phyloP scores from a whole-genome alignment of 2,888 invertebrate species.

The Conchocele bisecta region DNA sequence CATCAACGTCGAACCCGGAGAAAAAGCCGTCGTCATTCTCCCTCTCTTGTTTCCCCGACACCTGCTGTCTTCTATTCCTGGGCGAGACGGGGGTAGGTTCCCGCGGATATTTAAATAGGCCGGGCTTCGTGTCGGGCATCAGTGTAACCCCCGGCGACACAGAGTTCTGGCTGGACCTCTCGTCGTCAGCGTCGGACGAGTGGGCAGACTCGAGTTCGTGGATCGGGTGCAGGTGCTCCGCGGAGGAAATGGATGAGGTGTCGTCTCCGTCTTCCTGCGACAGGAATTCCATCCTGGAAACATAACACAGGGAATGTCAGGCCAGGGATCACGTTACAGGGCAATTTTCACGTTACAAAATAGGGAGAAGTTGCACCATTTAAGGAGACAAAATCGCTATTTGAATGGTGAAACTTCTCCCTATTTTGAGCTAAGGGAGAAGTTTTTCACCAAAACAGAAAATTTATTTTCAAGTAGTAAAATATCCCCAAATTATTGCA shows the following conservation, averaged over 20 bases:
- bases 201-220: slow-evolving; percentile 29
- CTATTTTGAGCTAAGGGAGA: too few relatives aligned
- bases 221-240: slow-evolving; percentile 21
- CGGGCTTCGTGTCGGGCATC: slow-evolving; percentile 35
- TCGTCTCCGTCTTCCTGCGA: slow-evolving; percentile 30
- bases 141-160: slow-evolving; percentile 43
- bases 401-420: too few relatives aligned
- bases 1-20: slow-evolving; percentile 48
- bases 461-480: too few relatives aligned
- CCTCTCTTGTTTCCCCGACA: slow-evolving; percentile 6
- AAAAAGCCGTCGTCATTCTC: slow-evolving; percentile 57
- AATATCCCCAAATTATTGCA: too few relatives aligned
- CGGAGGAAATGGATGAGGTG: slow-evolving; percentile 16
- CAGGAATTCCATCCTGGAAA: slow-evolving; percentile 14
- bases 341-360: too few relatives aligned
- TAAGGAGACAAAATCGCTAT: too few relatives aligned
- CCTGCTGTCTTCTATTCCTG: not conserved
- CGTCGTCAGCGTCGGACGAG: slow-evolving; percentile 48
- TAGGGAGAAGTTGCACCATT: too few relatives aligned
- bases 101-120: slow-evolving; percentile 41
- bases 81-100: not conserved
- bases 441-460: too few relatives aligned
- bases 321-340: too few relatives aligned
- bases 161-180: slow-evolving; percentile 40
- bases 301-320: too few relatives aligned